These are phyloP conservation scores for Synanthedon myopaeformis DNA, from an alignment of 2,888 invertebrate genomes.

Conservation along the genomic window DNA sequence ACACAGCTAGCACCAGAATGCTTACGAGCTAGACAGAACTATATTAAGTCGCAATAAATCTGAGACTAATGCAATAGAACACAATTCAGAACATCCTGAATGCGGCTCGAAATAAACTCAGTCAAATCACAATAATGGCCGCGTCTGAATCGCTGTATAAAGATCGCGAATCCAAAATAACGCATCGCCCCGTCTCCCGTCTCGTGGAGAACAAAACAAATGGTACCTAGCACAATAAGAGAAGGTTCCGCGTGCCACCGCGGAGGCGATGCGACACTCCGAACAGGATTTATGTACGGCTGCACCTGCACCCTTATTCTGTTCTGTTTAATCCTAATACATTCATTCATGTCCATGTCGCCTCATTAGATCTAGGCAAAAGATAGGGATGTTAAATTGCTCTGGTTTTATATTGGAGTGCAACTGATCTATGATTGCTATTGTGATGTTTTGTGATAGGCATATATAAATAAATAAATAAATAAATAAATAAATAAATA, in stretches of 20 bases:
- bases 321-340: slow-evolving; percentile 1
- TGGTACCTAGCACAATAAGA: slow-evolving; percentile 47
- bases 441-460: too few relatives aligned
- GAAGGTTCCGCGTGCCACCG: slow-evolving; percentile 58
- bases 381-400: not conserved
- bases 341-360: slow-evolving; percentile 5
- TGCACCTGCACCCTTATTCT: slow-evolving; percentile 2
- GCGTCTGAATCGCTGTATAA: slow-evolving; percentile 20
- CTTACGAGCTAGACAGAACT: not conserved
- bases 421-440: not conserved
- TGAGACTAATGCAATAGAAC: not conserved
- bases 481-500: too few relatives aligned
- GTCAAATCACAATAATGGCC: not conserved
- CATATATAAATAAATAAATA: too few relatives aligned
- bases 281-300: slow-evolving; percentile 7
- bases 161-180: slow-evolving; percentile 44
- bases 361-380: not conserved
- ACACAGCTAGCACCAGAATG: not conserved
- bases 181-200: slow-evolving; percentile 24
- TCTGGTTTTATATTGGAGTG: not conserved
- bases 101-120: not conserved
- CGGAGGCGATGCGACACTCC: slow-evolving; percentile 32
- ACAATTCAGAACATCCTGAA: slow-evolving; percentile 1
- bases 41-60: not conserved
- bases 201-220: slow-evolving; percentile 44